Evolutionary conservation across 2,113 vertebrate species (phyloP).

Genomic region (Poeciliopsis turrubarensis): DNA sequence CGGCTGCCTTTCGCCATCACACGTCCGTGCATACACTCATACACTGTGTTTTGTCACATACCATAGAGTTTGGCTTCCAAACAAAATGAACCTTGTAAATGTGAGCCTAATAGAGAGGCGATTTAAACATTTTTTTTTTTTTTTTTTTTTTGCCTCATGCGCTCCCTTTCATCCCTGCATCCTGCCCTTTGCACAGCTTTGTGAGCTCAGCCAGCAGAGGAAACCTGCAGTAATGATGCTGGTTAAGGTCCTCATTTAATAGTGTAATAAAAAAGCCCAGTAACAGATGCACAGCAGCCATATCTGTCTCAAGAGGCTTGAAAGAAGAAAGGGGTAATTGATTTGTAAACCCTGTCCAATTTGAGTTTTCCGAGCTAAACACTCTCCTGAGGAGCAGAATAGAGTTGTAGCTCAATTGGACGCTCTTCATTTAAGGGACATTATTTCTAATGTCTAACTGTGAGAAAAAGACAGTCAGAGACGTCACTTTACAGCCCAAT

Average conservation of each 20-base stretch:
- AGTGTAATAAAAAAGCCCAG: constrained; percentile 69
- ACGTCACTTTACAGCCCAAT: constrained; percentile 80
- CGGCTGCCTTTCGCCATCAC: constrained; percentile 16
- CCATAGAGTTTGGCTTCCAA: constrained; percentile 58
- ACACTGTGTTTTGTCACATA: constrained; percentile 59
- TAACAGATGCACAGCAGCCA: constrained; percentile 72
- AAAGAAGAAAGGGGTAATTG: constrained; percentile 68
- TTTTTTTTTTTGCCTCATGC: constrained; percentile 56
- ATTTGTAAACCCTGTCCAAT: constrained; percentile 63
- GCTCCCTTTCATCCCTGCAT: constrained; percentile 67
- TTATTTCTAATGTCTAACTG: constrained; percentile 42
- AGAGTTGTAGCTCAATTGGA: constrained; percentile 9
- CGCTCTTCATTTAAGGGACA: constrained; percentile 27
- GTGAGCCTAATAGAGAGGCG: constrained; percentile 69
- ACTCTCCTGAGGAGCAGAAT: background rate
- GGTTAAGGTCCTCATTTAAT: constrained; percentile 70
- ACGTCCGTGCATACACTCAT: constrained; percentile 12
- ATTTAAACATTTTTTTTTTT: constrained; percentile 58
- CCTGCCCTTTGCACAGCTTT: constrained; percentile 64
- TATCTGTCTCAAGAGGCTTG: constrained; percentile 52
- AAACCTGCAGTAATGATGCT: constrained; percentile 72
- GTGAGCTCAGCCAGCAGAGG: constrained; percentile 56
- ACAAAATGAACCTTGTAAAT: constrained; percentile 70
- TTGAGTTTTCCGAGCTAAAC: constrained; percentile 45
- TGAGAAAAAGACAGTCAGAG: constrained; percentile 63